Conservation (phyloP, 2,888 invertebrate genomes). For the Electrophaes corylata region DNA sequence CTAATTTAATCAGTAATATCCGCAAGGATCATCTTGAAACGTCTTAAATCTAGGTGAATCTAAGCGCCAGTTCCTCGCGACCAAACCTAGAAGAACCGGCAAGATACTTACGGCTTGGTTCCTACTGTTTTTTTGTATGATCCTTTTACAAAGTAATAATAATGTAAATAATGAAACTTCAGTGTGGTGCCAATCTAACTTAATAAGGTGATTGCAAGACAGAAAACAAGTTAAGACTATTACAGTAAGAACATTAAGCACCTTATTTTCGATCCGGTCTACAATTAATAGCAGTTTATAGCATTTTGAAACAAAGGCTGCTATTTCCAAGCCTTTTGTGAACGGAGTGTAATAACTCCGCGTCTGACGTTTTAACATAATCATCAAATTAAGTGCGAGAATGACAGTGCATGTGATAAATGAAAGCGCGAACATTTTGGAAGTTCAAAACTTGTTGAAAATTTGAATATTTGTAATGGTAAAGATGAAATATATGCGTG, state of each 20-base stretch:
- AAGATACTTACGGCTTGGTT: too few relatives aligned
- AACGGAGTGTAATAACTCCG: constrained; percentile 10
- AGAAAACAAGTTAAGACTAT: neutral
- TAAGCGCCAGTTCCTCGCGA: too few relatives aligned
- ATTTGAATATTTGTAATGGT: neutral
- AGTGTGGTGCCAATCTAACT: too few relatives aligned
- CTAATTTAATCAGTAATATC: too few relatives aligned
- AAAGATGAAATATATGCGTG: neutral
- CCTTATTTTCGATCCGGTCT: constrained; percentile 8
- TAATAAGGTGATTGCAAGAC: too few relatives aligned
- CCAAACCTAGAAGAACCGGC: too few relatives aligned
- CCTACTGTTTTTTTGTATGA: too few relatives aligned
- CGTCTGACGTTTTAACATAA: constrained; percentile 12
- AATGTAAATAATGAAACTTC: too few relatives aligned
- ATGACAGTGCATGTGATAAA: constrained; percentile 5
- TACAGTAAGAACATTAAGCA: constrained; percentile 1
- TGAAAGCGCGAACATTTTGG: neutral
- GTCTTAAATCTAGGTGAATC: too few relatives aligned
- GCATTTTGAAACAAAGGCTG: constrained; percentile 16
- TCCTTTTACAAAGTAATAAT: too few relatives aligned
- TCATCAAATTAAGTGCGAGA: constrained; percentile 17
- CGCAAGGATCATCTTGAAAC: too few relatives aligned
- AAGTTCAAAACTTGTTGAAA: neutral
- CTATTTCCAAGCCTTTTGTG: constrained; percentile 13
- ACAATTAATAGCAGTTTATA: constrained; percentile 11